phyloP scores from a whole-genome alignment of 2,888 invertebrate species.

The Falcaria lacertinaria region DNA sequence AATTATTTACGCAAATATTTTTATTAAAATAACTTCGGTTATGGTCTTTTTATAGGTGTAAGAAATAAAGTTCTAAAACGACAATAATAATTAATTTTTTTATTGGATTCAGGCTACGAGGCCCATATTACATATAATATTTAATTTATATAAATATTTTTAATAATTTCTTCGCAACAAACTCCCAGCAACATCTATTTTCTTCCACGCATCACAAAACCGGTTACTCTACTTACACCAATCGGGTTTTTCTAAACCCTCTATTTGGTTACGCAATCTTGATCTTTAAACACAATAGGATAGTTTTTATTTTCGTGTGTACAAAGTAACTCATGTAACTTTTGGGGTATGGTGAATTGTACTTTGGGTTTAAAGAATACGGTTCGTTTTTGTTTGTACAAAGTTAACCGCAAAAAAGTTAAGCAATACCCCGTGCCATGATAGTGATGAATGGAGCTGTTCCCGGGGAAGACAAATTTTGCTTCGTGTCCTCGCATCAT shows the following conservation, averaged over 20 bases:
- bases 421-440: constrained; percentile 22
- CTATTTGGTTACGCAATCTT: neutral
- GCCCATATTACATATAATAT: too few species aligned
- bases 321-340: neutral
- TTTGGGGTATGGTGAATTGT: neutral
- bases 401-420: constrained; percentile 2
- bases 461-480: constrained; percentile 56
- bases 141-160: too few species aligned
- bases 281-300: neutral
- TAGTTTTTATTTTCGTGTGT: neutral
- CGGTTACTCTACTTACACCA: constrained; percentile 1
- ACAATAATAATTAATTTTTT: too few species aligned
- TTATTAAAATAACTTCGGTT: too few species aligned
- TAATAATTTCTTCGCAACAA: too few species aligned
- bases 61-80: too few species aligned
- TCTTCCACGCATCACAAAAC: constrained; percentile 2
- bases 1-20: too few species aligned
- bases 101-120: too few species aligned
- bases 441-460: constrained; percentile 47
- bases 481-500: constrained; percentile 50
- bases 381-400: neutral
- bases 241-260: neutral
- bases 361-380: neutral
- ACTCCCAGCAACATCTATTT: neutral
- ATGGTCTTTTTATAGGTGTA: too few species aligned